Evolutionary conservation across 2,888 invertebrate genomes (phyloP).

Genomic region (Neoaliturus tenellus): DNA sequence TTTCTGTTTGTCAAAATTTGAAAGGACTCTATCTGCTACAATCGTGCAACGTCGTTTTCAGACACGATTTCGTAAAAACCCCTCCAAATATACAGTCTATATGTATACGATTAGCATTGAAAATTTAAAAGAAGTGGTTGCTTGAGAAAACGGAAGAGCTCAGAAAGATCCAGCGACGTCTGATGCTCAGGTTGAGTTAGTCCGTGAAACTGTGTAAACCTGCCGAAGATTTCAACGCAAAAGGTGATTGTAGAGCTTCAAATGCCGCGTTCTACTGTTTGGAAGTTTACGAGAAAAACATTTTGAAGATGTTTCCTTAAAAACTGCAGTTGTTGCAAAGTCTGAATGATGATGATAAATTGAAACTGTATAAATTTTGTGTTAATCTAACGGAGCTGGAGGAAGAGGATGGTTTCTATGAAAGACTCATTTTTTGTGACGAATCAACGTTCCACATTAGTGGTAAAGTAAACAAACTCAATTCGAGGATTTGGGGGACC

Average conservation of each 20-base stretch:
- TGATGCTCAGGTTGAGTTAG: neutral
- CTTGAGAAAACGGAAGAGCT: neutral
- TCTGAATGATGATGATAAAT: slow-evolving; percentile 42
- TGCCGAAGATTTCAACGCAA: slow-evolving; percentile 7
- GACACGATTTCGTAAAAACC: neutral
- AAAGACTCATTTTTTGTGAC: slow-evolving; percentile 25
- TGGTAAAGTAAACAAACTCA: slow-evolving; percentile 52
- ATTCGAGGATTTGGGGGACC: slow-evolving; percentile 22
- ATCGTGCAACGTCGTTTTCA: too few species aligned
- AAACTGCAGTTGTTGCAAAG: slow-evolving; percentile 44
- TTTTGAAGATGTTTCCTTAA: slow-evolving; percentile 24
- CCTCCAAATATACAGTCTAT: slow-evolving; percentile 1
- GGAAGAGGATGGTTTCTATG: slow-evolving; percentile 27
- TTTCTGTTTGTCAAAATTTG: neutral
- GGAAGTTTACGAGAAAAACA: slow-evolving; percentile 10
- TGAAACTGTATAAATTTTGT: slow-evolving; percentile 18
- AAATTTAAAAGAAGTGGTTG: neutral
- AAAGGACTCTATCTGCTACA: neutral
- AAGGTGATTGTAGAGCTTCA: slow-evolving; percentile 1
- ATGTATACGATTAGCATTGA: neutral
- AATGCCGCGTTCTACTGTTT: slow-evolving; percentile 8
- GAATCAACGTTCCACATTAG: slow-evolving; percentile 49
- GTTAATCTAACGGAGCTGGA: slow-evolving; percentile 2
- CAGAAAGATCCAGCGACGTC: slow-evolving; percentile 16
- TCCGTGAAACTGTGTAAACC: neutral